Evolutionary conservation across 1,140 invertebrate genomes (phyloP), one percentile per base, ranked within the genome.

Genomic region (Lysiphlebus fabarum): DNA sequence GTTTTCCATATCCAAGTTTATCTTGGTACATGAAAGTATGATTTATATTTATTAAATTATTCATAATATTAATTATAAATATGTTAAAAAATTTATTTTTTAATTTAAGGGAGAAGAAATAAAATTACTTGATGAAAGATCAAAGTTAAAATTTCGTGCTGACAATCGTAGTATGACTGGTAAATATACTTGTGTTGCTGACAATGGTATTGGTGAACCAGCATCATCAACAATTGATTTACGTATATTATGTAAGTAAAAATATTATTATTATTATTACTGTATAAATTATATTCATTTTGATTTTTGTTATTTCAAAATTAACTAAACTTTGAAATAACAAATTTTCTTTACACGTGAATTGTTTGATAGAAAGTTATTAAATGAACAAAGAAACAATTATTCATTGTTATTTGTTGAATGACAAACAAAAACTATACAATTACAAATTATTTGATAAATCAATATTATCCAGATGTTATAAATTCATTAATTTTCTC

Each of bases 121-220:
- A 70, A 81, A 83, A 50, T 67, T 87, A 11, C 56, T 88, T 10
- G 83, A 86, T 33, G 83, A 85, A 56, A 78, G 85, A 42, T 78
- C 84, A 42, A 81, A 83, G 58, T 76, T 90, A 56, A 77, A 82
- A 62, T 89, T 91, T 72, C 82, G 83, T 7, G 88, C 88, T 1
- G 85, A 85, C 49, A 84, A 84, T 56, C 76, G 86, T 10, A 77
- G 81, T 57, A 75, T 88, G 59, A 82, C 87, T 0, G 90, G 90
- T 0, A 75, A 81, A 2, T 91, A 91, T 64, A 86, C 87, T 61
- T 92, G 90, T 67, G 69, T 82, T 0, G 90, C 87, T 0, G 81
- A 72, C 49, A 92, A 92, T 71, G 87, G 85, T 9, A 84, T 91
- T 14, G 89, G 89, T 0, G 84, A 89, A 54, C 82, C 87, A 0